Percentiles rank a stretch among this genome's conserved stretches.
Evolutionary conservation across 1,140 invertebrate species (phyloP).

Genomic region (Prorops nasuta): DNA sequence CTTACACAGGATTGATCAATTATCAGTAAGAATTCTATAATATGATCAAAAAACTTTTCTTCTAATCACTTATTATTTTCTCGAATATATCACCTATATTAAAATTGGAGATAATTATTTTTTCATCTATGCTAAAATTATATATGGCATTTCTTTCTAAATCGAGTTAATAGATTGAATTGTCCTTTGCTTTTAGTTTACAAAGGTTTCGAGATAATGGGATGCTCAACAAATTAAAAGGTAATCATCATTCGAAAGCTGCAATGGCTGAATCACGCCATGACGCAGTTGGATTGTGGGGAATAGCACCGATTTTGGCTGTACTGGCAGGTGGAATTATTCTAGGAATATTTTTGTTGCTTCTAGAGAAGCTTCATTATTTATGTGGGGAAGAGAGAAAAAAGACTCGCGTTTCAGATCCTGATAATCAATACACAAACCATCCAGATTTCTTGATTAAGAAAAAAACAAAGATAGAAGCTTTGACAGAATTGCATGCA

Average conservation of each 20-base stretch:
- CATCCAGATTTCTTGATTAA: too few relatives aligned
- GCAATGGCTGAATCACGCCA: background rate
- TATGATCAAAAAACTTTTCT: too few relatives aligned
- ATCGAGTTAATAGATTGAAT: too few relatives aligned
- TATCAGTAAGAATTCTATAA: conserved; percentile 19
- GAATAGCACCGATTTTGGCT: conserved; percentile 13
- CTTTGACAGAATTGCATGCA: too few relatives aligned
- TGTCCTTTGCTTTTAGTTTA: conserved; percentile 17
- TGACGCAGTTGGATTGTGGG: conserved; percentile 3
- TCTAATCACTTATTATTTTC: too few relatives aligned
- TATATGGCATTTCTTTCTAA: too few relatives aligned
- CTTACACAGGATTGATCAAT: conserved; percentile 15
- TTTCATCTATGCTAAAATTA: too few relatives aligned
- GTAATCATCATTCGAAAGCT: background rate
- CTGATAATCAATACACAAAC: too few relatives aligned
- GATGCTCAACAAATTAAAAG: conserved; percentile 13
- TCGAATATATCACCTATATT: too few relatives aligned
- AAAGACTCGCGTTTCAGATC: too few relatives aligned
- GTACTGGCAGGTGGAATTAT: conserved; percentile 11
- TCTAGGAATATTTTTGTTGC: conserved; percentile 10
- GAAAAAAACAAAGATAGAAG: too few relatives aligned
- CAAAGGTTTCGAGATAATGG: conserved; percentile 25
- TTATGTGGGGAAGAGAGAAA: background rate
- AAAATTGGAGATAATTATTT: too few relatives aligned
- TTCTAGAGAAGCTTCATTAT: conserved; percentile 14